Percentiles rank a stretch among this genome's conserved stretches.
phyloP scores from a whole-genome alignment of 2,113 vertebrate genomes.

The Poeciliopsis prolifica region DNA sequence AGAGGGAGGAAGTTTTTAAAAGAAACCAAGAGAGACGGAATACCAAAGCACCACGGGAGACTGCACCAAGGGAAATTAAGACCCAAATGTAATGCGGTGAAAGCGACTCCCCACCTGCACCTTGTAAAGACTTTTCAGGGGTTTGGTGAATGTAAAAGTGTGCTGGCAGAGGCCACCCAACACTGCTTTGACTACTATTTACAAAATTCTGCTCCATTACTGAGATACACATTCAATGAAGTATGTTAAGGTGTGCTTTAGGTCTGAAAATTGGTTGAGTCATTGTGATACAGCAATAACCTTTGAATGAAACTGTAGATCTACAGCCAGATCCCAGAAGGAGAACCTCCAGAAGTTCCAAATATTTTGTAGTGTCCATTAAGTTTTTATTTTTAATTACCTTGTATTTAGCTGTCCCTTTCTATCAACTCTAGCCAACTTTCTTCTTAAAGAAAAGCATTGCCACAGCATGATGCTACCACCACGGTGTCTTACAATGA shows the following conservation, averaged over 20 bases:
- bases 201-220: background rate
- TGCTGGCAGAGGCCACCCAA: constrained; percentile 13
- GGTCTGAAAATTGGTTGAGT: too few relatives aligned
- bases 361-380: too few relatives aligned
- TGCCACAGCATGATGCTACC: too few relatives aligned
- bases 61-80: constrained; percentile 45
- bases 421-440: too few relatives aligned
- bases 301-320: background rate
- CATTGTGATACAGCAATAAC: background rate
- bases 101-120: constrained; percentile 64
- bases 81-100: constrained; percentile 51
- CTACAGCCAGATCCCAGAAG: too few relatives aligned
- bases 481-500: too few relatives aligned
- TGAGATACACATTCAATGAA: constrained; percentile 5
- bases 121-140: constrained; percentile 69
- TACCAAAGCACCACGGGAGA: constrained; percentile 35
- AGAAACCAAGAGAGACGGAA: constrained; percentile 34
- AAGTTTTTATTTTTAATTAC: too few relatives aligned
- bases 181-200: constrained; percentile 1
- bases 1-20: constrained; percentile 66
- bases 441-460: too few relatives aligned
- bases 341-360: too few relatives aligned
- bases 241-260: background rate
- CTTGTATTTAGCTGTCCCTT: too few relatives aligned
- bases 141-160: constrained; percentile 44